Base-by-base conservation (phyloP, 23 tunicate genomes). In the Aplidium turbinatum region DNA sequence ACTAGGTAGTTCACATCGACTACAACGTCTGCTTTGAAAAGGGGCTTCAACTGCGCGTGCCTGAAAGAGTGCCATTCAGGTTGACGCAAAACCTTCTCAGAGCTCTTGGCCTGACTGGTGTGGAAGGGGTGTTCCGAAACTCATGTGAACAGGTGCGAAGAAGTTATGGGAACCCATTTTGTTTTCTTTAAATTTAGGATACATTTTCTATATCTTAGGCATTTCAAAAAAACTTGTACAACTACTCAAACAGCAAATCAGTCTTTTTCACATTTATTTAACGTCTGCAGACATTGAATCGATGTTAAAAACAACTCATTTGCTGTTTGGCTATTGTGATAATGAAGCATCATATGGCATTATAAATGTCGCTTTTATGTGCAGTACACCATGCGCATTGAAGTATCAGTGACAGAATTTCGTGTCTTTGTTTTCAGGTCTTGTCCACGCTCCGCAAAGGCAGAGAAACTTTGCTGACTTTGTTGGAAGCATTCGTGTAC, bases 21-120 rank as follows among this genome's bases (percentile, higher is more conserved):
- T 95, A 95, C 81, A 95, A 95, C 47, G 95, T 95, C 19, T 95
- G 99, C 72, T 95, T 95, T 45, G 99, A 95, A 69, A 95, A 95
- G 55, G 99, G 99, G 0, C 33, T 78, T 57, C 86, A 91, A 28
- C 78, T 95, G 1, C 68, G 99, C 38, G 96, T 95, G 7, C 99
- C 99, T 0, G 99, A 95, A 52, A 56, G 72, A 0, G 99, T 95
- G 38, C 99, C 99, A 0, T 95, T 95, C 63, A 69, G 93, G 16
- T 62, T 93, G 30, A 95, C 99, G 3, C 99, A 88, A 57, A 95
- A 95, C 65, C 71, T 95, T 39, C 50, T 57, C 48, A 47, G 71
- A 7, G 99, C 96, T 33, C 84, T 95, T 0, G 99, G 99, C 23
- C 22, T 95, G 7, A 68, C 92, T 4, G 93, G 95, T 2, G 83